phyloP scores from a whole-genome alignment of 2,888 invertebrate genomes.

The Odontocolon sp. region DNA sequence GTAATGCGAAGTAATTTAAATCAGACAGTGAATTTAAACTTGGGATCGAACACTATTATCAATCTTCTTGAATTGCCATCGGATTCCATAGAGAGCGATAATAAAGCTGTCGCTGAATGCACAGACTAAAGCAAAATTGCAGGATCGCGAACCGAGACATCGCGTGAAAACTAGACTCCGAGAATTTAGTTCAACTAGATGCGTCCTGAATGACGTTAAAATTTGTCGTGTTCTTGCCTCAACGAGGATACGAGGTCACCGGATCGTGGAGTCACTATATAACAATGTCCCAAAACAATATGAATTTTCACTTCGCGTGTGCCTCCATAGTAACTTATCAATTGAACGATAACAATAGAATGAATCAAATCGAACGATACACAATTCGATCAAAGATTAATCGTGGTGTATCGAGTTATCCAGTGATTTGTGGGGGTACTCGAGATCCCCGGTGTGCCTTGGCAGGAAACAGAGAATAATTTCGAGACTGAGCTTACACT shows the following conservation, averaged over 20 bases:
- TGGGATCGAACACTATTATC: constrained; percentile 65
- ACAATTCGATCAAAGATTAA: constrained; percentile 50
- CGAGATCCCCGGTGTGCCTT: constrained; percentile 39
- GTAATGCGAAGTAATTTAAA: constrained; percentile 1
- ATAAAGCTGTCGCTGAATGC: not conserved
- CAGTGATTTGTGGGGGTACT: constrained; percentile 47
- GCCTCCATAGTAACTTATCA: constrained; percentile 28
- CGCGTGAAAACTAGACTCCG: not conserved
- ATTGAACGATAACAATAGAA: constrained; percentile 6
- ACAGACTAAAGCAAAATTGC: not conserved
- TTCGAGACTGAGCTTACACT: constrained; percentile 8
- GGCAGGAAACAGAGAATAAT: constrained; percentile 18
- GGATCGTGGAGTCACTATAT: not conserved
- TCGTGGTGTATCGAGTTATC: constrained; percentile 49
- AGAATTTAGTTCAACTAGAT: constrained; percentile 30
- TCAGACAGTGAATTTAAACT: constrained; percentile 61
- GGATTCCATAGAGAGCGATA: not conserved
- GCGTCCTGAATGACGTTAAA: constrained; percentile 1
- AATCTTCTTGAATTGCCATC: constrained; percentile 26
- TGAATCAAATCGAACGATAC: constrained; percentile 26
- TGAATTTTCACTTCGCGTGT: not conserved
- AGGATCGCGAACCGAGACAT: not conserved
- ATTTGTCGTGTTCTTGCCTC: constrained; percentile 16
- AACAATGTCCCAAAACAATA: not conserved
- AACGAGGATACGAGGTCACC: constrained; percentile 34